Percentiles rank a stretch among this genome's conserved stretches.
These are phyloP conservation scores for Chionodraco myersi DNA, from an alignment of 2,113 vertebrate species.

Conservation along the genomic window DNA sequence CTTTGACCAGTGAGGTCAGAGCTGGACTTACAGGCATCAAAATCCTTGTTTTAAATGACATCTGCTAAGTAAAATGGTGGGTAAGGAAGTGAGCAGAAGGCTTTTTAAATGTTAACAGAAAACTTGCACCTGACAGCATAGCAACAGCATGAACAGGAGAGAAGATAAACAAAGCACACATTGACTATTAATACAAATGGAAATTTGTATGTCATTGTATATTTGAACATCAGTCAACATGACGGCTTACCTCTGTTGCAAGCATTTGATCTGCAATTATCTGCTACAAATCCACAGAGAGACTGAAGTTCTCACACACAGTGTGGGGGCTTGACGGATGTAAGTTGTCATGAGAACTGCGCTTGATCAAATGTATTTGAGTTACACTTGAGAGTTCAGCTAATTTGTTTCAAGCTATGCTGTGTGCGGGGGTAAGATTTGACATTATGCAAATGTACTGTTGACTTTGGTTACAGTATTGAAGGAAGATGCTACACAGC, in stretches of 20 bases:
- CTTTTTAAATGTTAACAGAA: constrained; percentile 4
- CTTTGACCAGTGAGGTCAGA: constrained; percentile 41
- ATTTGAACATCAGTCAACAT: constrained; percentile 4
- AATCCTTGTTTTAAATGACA: constrained; percentile 37
- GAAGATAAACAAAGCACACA: constrained; percentile 1
- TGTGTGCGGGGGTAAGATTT: constrained; percentile 6
- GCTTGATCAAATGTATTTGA: constrained; percentile 48
- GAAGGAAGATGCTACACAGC: constrained; percentile 4
- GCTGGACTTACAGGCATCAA: constrained; percentile 30
- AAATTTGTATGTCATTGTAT: constrained; percentile 7
- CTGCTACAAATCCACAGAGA: constrained; percentile 9
- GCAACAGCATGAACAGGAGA: constrained; percentile 6
- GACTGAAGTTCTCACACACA: not conserved
- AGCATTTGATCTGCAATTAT: constrained; percentile 32
- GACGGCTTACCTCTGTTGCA: constrained; percentile 2
- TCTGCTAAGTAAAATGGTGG: not conserved
- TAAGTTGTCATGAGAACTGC: constrained; percentile 17
- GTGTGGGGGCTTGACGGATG: constrained; percentile 14
- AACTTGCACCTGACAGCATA: not conserved
- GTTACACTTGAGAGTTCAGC: constrained; percentile 31
- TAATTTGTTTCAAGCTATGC: constrained; percentile 33
- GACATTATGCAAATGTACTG: constrained; percentile 7
- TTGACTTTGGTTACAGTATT: constrained; percentile 6
- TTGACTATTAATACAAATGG: not conserved
- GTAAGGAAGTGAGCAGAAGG: not conserved